Evolutionary conservation across 2,113 vertebrate genomes (phyloP).

Genomic region (Xiphorhynchus elegans): DNA sequence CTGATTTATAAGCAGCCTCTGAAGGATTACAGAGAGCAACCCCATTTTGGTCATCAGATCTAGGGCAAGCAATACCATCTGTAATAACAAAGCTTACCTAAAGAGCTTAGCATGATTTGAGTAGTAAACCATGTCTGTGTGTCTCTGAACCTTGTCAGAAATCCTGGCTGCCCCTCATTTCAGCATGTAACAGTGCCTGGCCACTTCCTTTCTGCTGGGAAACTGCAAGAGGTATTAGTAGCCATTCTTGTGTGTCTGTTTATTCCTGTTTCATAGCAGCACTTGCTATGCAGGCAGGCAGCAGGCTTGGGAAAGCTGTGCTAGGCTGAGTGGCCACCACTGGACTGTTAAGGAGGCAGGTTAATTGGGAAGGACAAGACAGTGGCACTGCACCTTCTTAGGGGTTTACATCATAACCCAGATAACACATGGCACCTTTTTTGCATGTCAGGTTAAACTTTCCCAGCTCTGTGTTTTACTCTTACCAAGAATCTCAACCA

Average conservation of each 20-base stretch:
- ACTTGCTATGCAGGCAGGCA: background rate
- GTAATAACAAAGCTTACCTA: slow-evolving; percentile 35
- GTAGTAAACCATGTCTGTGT: background rate
- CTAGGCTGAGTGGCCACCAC: background rate
- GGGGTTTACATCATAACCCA: background rate
- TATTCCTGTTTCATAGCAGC: background rate
- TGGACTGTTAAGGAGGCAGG: background rate
- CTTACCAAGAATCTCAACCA: background rate
- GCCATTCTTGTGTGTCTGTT: background rate
- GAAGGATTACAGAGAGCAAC: slow-evolving; percentile 33
- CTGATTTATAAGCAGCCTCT: slow-evolving; percentile 42
- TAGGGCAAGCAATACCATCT: slow-evolving; percentile 42
- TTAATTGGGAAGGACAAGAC: background rate
- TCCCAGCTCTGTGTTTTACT: background rate
- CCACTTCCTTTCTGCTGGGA: background rate
- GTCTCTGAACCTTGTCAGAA: background rate
- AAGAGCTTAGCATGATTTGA: slow-evolving; percentile 15
- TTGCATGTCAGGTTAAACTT: background rate
- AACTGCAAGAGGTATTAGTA: background rate
- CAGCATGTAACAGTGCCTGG: background rate
- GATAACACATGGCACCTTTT: background rate
- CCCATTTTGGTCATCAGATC: slow-evolving; percentile 5
- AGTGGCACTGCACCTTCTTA: background rate
- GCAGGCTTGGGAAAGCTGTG: background rate
- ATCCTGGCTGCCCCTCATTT: background rate